Evolutionary conservation across 2,888 invertebrate species (phyloP).

Genomic region (Torymus aiolomorphi): DNA sequence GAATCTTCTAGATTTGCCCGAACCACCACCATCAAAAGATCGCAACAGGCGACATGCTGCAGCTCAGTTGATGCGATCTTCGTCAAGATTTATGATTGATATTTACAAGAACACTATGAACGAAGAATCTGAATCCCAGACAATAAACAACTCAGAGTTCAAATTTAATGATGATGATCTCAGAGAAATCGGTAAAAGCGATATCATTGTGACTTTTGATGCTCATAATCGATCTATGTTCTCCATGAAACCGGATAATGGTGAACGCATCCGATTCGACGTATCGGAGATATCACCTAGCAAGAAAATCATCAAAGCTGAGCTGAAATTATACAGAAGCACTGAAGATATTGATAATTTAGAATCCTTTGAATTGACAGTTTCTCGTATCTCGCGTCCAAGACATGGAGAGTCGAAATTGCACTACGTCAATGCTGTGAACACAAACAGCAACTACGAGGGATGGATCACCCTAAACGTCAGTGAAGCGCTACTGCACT

Average conservation of each 20-base stretch:
- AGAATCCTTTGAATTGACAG: background rate
- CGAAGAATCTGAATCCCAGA: too few relatives aligned
- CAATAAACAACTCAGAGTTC: background rate
- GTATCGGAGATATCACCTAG: slow-evolving; percentile 30
- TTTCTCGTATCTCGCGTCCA: background rate
- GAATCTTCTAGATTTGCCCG: slow-evolving; percentile 2
- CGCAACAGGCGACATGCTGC: background rate
- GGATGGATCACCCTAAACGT: slow-evolving; percentile 53
- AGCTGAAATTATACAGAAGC: slow-evolving; percentile 25
- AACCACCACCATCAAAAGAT: background rate
- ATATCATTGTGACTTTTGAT: slow-evolving; percentile 32
- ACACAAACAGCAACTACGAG: background rate
- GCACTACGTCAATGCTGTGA: slow-evolving; percentile 15
- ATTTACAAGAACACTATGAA: slow-evolving; percentile 10
- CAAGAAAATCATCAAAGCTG: slow-evolving; percentile 24
- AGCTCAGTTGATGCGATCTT: background rate
- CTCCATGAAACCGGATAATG: too few relatives aligned
- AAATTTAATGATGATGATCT: background rate
- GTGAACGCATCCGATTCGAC: slow-evolving; percentile 31
- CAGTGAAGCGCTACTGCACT: slow-evolving; percentile 6
- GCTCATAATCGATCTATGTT: background rate
- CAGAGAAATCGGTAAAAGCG: slow-evolving; percentile 29
- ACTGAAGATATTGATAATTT: background rate
- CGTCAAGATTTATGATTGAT: slow-evolving; percentile 2
- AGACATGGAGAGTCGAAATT: background rate